Conservation (phyloP, 1,140 invertebrate species). For the Drosophila chauvacae region DNA sequence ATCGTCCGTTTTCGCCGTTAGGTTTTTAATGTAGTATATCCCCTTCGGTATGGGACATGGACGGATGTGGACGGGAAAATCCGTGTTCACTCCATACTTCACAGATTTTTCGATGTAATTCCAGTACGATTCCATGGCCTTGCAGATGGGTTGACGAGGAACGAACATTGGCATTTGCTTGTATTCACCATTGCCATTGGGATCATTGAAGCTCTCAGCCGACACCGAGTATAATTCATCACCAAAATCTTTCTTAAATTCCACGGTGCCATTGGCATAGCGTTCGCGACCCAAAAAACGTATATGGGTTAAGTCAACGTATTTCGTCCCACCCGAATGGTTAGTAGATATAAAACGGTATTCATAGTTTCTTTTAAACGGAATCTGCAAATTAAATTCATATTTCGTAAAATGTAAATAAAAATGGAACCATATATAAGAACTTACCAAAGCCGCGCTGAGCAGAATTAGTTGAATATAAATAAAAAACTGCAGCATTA, state of each 20-base stretch:
- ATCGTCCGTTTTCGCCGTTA: no score
- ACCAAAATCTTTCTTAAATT: constrained; percentile 26
- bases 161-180: constrained; percentile 14
- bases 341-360: background rate
- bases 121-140: background rate
- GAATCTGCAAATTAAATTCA: background rate
- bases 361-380: background rate
- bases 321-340: no score
- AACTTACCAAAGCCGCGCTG: background rate
- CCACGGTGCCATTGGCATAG: constrained; percentile 28
- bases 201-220: constrained; percentile 32
- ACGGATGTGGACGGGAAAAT: constrained; percentile 8
- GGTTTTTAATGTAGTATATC: constrained; percentile 27
- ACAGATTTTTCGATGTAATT: constrained; percentile 10
- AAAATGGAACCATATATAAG: no score
- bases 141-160: constrained; percentile 21
- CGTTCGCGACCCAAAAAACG: constrained; percentile 26
- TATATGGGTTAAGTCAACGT: constrained; percentile 15
- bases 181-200: constrained; percentile 27
- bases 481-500: background rate
- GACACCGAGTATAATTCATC: background rate
- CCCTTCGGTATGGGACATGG: constrained; percentile 48
- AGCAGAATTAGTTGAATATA: constrained; percentile 2
- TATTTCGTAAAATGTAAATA: background rate
- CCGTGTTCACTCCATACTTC: background rate